A percentile compares a stretch with the other conserved stretches of the same genome.
Conservation (phyloP, 2,888 invertebrate genomes). For the Sphaerolaimus hirsutus region DNA sequence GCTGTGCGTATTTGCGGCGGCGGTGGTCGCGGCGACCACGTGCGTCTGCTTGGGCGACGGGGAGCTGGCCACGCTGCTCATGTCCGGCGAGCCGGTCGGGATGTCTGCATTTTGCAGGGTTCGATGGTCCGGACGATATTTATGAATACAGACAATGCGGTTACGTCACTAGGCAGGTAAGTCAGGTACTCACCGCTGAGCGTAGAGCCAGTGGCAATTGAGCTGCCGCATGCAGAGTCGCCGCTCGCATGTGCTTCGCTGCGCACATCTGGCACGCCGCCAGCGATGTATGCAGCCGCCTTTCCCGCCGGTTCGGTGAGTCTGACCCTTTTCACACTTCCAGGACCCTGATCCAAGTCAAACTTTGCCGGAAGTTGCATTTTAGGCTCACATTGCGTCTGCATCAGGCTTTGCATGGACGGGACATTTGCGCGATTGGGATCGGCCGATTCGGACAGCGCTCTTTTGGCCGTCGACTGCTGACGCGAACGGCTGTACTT, state of each 20-base stretch:
- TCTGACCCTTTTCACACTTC: no score
- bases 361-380: no score
- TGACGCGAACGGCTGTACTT: conserved; percentile 19
- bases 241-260: background rate
- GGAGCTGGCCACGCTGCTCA: background rate
- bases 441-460: background rate
- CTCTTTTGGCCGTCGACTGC: background rate
- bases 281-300: no score
- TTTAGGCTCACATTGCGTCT: no score
- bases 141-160: no score
- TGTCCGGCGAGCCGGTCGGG: background rate
- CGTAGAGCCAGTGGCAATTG: background rate
- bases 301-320: background rate
- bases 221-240: background rate
- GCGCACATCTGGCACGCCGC: background rate
- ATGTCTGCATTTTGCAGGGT: background rate
- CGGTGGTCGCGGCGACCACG: no score
- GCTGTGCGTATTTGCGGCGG: no score
- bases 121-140: background rate
- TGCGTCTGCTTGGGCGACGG: no score
- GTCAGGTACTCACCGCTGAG: background rate
- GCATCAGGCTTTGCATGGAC: no score
- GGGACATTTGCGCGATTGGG: no score
- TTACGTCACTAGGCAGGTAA: background rate
- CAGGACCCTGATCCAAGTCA: no score